Evolutionary conservation across 2,888 invertebrate species (phyloP).

Genomic region (Arrhopalites spinosus): DNA sequence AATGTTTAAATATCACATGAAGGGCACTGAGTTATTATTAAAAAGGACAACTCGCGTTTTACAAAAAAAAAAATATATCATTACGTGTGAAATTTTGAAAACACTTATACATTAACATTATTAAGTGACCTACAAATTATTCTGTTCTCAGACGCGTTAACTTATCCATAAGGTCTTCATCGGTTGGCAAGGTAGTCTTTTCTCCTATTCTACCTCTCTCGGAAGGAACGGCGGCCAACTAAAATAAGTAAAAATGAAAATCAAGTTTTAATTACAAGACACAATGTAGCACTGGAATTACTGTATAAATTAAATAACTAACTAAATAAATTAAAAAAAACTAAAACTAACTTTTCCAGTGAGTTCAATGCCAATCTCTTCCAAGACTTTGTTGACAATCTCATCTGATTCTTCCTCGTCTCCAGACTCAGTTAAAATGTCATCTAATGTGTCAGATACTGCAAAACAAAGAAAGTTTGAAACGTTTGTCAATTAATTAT

Average conservation of each 20-base stretch:
- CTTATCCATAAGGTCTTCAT: conserved; percentile 71
- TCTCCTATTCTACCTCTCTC: conserved; percentile 66
- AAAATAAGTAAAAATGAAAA: conserved; percentile 4
- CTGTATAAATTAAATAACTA: not conserved
- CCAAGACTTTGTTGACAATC: conserved; percentile 87
- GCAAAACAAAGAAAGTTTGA: conserved; percentile 56
- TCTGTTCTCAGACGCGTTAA: conserved; percentile 66
- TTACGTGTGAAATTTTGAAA: no score
- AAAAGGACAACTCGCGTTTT: no score
- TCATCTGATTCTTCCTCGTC: conserved; percentile 89
- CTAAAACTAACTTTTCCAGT: conserved; percentile 74
- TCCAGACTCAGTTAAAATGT: conserved; percentile 83
- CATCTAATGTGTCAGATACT: conserved; percentile 90
- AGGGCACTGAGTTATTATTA: no score
- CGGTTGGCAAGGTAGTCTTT: conserved; percentile 61
- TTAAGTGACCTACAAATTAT: no score
- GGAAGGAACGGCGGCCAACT: conserved; percentile 62
- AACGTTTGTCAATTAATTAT: not conserved
- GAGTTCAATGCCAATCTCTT: conserved; percentile 95
- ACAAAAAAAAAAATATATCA: no score
- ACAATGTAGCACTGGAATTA: not conserved
- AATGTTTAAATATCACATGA: no score
- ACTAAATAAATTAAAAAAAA: not conserved
- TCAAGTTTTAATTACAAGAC: not conserved
- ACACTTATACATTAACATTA: no score